Base-by-base conservation (phyloP, 2,888 invertebrate genomes). In the Hemicrepidius hirtus region DNA sequence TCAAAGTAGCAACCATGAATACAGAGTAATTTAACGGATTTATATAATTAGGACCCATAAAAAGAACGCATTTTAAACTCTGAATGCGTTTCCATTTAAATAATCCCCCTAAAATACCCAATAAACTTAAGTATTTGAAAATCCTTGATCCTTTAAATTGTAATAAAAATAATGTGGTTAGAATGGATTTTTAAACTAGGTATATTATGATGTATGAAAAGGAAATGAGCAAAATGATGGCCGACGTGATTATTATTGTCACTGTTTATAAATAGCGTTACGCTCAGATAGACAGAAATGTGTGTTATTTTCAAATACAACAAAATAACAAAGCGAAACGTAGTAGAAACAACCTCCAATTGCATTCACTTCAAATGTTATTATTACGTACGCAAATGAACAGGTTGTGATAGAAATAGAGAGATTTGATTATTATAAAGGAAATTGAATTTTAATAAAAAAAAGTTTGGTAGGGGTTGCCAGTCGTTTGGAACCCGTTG, bases 241-340 rank as follows among this genome's bases (percentile, higher is more conserved):
- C 21, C 18, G 13, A 9, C 32, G 9, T 35, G 18, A 37, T 57
- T 57, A 37, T 37, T 57, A 57, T 35, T 57, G 57, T 57, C 57
- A 20, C 18, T 18, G 57, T 32, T 32, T 32, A 24, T n/a, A n/a
- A 53, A 28, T 13, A 10, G 21, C 4, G 24, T 37, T 18, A 57
- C 37, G 57, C 57, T 57, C 37, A 57, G 57, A 57, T 57, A 13
- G 6, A 57, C 57, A 57, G 57, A 57, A 57, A 57, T 57, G 57
- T 57, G 35, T 57, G 37, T 57, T 57, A 57, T 57, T 57, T 57
- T 57, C 35, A 57, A 57, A 57, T 57, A 10, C 57, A 37, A 37
- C 13, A 37, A 57, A 35, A 21, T 53, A 53, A 53, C 53, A 28
- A n/a, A 53, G n/a, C 53, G 53, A 53, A 53, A 53, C 53, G 53